Conservation (phyloP, 1,140 invertebrate species). For the Tetragonula clypearis region DNA sequence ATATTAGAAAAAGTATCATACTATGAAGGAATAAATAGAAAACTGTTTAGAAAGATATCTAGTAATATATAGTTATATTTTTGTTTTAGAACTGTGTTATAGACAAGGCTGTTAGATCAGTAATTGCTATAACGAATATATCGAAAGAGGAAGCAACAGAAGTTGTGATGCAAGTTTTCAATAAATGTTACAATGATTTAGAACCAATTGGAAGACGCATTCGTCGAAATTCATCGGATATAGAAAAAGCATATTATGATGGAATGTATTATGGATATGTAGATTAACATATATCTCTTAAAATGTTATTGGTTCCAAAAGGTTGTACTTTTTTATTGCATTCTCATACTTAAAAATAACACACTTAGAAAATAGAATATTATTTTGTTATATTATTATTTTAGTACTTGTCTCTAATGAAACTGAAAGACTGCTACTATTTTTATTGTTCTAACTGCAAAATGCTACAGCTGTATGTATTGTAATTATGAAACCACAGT, state of each 20-base stretch:
- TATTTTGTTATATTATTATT: background rate
- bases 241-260: conserved; percentile 90
- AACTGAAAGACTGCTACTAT: background rate
- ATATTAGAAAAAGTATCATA: background rate
- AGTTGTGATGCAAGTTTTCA: conserved; percentile 94
- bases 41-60: too few relatives aligned
- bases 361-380: background rate
- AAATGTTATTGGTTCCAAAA: background rate
- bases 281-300: conserved; percentile 11
- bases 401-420: background rate
- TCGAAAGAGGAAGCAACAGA: conserved; percentile 86
- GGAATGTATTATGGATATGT: conserved; percentile 90
- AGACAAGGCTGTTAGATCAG: conserved; percentile 91
- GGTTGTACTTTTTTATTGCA: too few relatives aligned
- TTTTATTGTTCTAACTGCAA: background rate
- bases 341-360: background rate
- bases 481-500: background rate
- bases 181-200: conserved; percentile 95
- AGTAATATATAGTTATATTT: background rate
- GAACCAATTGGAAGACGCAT: conserved; percentile 95
- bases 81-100: conserved; percentile 91
- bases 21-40: too few relatives aligned
- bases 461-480: background rate
- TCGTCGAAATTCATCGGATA: conserved; percentile 89
- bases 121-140: conserved; percentile 91